These are phyloP conservation scores for Wasmannia auropunctata DNA, from an alignment of 1,140 invertebrate species.

Conservation along the genomic window DNA sequence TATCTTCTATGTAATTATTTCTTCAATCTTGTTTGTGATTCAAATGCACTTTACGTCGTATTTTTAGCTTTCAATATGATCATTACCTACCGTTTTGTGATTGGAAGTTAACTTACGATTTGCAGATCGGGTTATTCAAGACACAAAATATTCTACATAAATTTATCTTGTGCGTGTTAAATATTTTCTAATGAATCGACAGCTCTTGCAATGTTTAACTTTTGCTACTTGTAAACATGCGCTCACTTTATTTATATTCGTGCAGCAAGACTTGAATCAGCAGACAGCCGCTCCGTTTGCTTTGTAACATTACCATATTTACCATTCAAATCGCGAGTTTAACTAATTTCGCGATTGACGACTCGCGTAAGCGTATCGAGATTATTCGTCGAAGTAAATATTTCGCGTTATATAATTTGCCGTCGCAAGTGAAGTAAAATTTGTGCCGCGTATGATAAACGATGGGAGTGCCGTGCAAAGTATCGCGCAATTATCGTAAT, in stretches of 20 bases:
- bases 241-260: background rate
- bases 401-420: background rate
- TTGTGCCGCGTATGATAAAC: background rate
- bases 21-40: background rate
- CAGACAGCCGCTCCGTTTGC: background rate
- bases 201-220: background rate
- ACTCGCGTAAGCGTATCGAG: background rate
- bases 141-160: background rate
- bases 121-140: background rate
- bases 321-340: no score
- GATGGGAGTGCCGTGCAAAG: background rate
- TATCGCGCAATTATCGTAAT: background rate
- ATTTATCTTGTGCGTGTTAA: background rate
- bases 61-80: background rate
- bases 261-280: background rate
- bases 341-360: background rate
- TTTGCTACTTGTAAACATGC: background rate
- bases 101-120: background rate
- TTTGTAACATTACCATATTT: background rate
- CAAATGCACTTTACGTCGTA: background rate
- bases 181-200: background rate
- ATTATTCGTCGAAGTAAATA: background rate
- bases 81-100: background rate
- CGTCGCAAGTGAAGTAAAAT: background rate
- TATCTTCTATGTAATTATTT: background rate